These are phyloP conservation scores for Flabesymbios commensalis DNA, from an alignment of 2,888 invertebrate species.

Conservation along the genomic window DNA sequence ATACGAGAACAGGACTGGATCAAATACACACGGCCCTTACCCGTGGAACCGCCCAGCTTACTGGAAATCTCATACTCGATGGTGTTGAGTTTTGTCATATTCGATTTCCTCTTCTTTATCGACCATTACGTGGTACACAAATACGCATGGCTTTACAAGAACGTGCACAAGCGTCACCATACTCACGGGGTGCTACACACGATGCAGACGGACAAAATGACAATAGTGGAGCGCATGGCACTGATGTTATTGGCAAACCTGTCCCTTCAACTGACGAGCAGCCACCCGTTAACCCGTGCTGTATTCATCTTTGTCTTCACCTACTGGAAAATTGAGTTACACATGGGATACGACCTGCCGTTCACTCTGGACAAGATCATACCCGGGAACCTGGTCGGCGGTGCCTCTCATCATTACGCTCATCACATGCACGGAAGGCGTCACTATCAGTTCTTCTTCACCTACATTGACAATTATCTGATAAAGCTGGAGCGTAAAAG, in stretches of 20 bases:
- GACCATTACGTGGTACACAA: slow-evolving; percentile 45
- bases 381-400: slow-evolving; percentile 44
- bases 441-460: slow-evolving; percentile 50
- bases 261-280: slow-evolving; percentile 35
- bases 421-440: slow-evolving; percentile 46
- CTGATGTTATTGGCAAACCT: slow-evolving; percentile 48
- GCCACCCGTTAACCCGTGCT: slow-evolving; percentile 50
- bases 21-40: slow-evolving; percentile 44
- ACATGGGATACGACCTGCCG: slow-evolving; percentile 51
- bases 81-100: slow-evolving; percentile 41
- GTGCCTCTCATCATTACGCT: slow-evolving; percentile 42
- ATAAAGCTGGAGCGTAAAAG: too few relatives aligned
- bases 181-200: slow-evolving; percentile 43
- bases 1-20: slow-evolving; percentile 35
- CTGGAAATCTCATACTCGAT: slow-evolving; percentile 37
- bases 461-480: slow-evolving; percentile 45
- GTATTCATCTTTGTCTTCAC: slow-evolving; percentile 48
- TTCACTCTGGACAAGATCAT: slow-evolving; percentile 45
- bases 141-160: slow-evolving; percentile 43
- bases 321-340: slow-evolving; percentile 46
- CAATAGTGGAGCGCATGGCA: slow-evolving; percentile 41
- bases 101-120: slow-evolving; percentile 46
- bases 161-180: slow-evolving; percentile 49
- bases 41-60: slow-evolving; percentile 39
- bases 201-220: slow-evolving; percentile 51